A percentile compares a stretch with the other conserved stretches of the same genome.
Evolutionary conservation across 2,888 invertebrate genomes (phyloP).

Genomic region (Sicus ferrugineus): DNA sequence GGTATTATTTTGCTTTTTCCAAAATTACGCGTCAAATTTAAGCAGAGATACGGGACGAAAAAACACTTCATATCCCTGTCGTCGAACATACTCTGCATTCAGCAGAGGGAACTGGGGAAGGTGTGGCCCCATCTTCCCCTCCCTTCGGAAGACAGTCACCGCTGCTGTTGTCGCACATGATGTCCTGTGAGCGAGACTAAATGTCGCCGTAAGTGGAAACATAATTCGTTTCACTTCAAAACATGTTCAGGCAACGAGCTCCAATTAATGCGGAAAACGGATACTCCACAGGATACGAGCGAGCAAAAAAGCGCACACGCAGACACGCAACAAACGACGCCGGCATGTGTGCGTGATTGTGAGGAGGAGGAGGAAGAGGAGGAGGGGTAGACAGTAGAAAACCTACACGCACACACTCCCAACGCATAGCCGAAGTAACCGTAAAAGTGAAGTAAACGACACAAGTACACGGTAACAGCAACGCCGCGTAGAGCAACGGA

Average conservation of each 20-base stretch:
- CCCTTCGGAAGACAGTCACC: neutral
- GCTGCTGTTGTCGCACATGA: neutral
- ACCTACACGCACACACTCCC: neutral
- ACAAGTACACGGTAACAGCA: conserved; percentile 11
- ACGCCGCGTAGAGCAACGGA: conserved; percentile 4
- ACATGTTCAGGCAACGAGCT: conserved; percentile 32
- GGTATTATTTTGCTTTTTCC: neutral
- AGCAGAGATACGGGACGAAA: conserved; percentile 9
- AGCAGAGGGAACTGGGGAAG: too few species aligned
- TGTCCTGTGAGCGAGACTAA: neutral
- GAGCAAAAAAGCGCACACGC: neutral
- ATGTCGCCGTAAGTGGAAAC: conserved; percentile 32
- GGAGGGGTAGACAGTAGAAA: neutral
- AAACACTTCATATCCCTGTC: neutral
- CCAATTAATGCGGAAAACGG: conserved; percentile 37
- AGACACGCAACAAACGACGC: conserved; percentile 1
- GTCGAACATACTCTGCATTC: too few species aligned
- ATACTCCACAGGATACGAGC: conserved; percentile 32
- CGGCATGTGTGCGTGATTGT: neutral
- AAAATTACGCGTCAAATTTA: conserved; percentile 30
- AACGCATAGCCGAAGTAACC: neutral
- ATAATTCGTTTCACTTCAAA: conserved; percentile 31
- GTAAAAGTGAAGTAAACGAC: conserved; percentile 20
- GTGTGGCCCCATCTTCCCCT: neutral
- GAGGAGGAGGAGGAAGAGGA: neutral